These are phyloP conservation scores for Empidonax alnorum DNA, from an alignment of 2,113 vertebrate species.

Conservation along the genomic window DNA sequence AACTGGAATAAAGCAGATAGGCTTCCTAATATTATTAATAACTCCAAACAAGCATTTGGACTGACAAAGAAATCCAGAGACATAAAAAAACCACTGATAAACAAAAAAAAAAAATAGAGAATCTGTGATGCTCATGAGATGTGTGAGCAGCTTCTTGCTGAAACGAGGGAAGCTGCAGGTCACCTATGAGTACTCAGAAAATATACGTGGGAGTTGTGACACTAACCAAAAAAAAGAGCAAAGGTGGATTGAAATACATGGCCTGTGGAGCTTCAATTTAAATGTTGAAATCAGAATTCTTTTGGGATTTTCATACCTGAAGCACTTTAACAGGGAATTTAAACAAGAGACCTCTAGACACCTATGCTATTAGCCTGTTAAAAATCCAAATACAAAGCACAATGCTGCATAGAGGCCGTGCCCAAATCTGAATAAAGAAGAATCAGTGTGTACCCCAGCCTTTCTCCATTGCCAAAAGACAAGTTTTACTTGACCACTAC, in stretches of 20 bases:
- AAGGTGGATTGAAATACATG: not conserved
- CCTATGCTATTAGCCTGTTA: not conserved
- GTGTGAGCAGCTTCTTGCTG: not conserved
- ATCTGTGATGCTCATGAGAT: not conserved
- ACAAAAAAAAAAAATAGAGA: not conserved
- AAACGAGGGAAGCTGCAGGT: not conserved
- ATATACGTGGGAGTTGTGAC: not conserved
- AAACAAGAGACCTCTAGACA: not conserved
- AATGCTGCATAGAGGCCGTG: not conserved
- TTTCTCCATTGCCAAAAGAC: not conserved
- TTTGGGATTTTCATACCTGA: not conserved
- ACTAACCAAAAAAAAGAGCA: not conserved
- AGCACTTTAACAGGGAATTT: not conserved
- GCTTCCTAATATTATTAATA: conserved; percentile 57
- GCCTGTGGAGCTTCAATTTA: not conserved
- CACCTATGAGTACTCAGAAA: not conserved
- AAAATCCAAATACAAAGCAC: not conserved
- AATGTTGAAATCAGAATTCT: not conserved
- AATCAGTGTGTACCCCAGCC: not conserved
- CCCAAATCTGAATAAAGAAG: not conserved
- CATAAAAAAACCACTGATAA: not conserved
- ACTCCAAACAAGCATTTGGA: conserved; percentile 56
- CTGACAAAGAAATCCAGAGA: conserved; percentile 11
- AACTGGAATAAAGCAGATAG: conserved; percentile 45
- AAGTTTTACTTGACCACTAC: not conserved